These are phyloP conservation scores for Auanema sp. DNA, from an alignment of 2,888 invertebrate genomes.

Conservation along the genomic window DNA sequence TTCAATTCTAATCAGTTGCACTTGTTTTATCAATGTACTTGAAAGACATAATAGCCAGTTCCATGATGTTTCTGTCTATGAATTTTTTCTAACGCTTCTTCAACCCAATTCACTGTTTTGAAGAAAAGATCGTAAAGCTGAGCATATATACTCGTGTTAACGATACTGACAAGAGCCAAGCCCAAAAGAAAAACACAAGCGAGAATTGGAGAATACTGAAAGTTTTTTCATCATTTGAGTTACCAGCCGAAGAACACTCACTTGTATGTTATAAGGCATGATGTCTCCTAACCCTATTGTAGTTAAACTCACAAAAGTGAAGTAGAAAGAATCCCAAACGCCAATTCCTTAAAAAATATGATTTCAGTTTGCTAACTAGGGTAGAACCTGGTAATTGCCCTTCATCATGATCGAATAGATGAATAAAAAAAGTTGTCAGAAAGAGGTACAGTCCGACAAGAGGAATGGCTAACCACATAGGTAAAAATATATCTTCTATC, in stretches of 20 bases:
- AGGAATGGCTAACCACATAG: constrained; percentile 33
- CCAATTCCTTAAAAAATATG: constrained; percentile 11
- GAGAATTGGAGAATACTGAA: constrained; percentile 38
- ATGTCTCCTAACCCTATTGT: constrained; percentile 34
- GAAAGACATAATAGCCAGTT: constrained; percentile 26
- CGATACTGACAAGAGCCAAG: constrained; percentile 43
- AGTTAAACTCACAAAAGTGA: constrained; percentile 25
- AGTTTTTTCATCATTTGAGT: constrained; percentile 9
- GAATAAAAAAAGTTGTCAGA: constrained; percentile 33
- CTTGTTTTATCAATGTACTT: constrained; percentile 17
- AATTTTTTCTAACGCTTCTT: constrained; percentile 29
- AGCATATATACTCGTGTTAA: constrained; percentile 45
- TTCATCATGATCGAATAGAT: constrained; percentile 39
- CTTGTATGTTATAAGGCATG: constrained; percentile 32
- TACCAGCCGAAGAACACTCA: too few species aligned
- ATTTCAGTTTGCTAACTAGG: neutral
- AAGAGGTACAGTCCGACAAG: constrained; percentile 33
- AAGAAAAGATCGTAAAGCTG: constrained; percentile 42
- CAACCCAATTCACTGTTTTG: constrained; percentile 26
- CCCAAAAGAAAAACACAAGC: constrained; percentile 43
- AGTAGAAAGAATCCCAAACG: constrained; percentile 20
- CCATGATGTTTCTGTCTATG: constrained; percentile 24
- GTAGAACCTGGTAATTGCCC: constrained; percentile 35
- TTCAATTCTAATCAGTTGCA: too few species aligned
- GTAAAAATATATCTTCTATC: constrained; percentile 25